phyloP scores from a whole-genome alignment of 1,140 invertebrate genomes.

The Listronotus oregonensis region DNA sequence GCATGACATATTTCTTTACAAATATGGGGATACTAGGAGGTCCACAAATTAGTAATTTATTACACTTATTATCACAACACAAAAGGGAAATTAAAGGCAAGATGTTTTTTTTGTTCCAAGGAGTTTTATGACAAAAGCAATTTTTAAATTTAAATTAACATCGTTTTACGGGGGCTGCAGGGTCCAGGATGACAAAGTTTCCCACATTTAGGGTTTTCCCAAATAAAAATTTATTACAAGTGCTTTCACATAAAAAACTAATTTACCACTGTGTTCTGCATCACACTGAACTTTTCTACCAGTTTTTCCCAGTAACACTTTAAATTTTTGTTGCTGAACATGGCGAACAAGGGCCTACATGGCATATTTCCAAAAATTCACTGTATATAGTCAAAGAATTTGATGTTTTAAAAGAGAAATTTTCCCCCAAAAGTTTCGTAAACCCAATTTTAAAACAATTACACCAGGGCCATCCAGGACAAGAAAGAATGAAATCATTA shows the following conservation, averaged over 20 bases:
- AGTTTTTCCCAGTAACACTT: too few relatives aligned
- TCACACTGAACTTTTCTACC: too few relatives aligned
- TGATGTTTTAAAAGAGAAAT: too few relatives aligned
- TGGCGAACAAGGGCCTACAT: too few relatives aligned
- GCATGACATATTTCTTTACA: constrained; percentile 77
- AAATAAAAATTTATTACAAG: constrained; percentile 73
- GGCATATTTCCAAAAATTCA: too few relatives aligned
- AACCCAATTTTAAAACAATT: too few relatives aligned
- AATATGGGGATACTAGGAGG: constrained; percentile 69
- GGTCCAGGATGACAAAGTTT: constrained; percentile 72
- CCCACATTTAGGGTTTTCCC: constrained; percentile 78
- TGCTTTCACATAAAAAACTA: constrained; percentile 68
- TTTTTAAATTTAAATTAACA: constrained; percentile 67
- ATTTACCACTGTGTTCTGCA: constrained; percentile 54
- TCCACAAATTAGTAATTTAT: constrained; percentile 80
- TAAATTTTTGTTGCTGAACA: too few relatives aligned
- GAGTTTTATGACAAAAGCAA: constrained; percentile 87
- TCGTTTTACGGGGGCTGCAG: constrained; percentile 66
- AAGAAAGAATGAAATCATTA: too few relatives aligned
- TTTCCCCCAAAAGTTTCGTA: too few relatives aligned
- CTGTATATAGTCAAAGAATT: too few relatives aligned
- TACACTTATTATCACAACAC: constrained; percentile 78
- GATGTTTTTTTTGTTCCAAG: constrained; percentile 60
- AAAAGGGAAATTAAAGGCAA: constrained; percentile 88
- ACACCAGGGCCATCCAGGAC: too few relatives aligned